Evolutionary conservation across 1,140 invertebrate species (phyloP), one percentile per base, ranked within the genome.

Genomic region (Drosophila kurseongensis): DNA sequence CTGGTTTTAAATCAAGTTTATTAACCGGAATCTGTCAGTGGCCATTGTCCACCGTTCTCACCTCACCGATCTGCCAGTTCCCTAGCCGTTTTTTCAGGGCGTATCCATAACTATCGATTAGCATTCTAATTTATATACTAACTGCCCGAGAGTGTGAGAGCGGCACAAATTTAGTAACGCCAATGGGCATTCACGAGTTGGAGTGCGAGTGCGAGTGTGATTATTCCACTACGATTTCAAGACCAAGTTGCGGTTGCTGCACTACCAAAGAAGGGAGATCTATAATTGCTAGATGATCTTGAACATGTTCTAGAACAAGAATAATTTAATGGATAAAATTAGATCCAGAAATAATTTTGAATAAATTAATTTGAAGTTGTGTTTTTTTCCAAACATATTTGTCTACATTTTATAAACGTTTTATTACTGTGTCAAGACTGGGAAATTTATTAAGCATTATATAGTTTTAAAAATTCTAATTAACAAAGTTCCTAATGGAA

Each of bases 1-100:
- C 84, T 89, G 84, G 84, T 89, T 89, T 88, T 89, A 77, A 89
- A 89, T 89, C 84, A 89, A 89, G 84, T 89, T 89, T 89, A 89
- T 89, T 89, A 89, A 89, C 84, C 84, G 84, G 84, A 89, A 89
- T 89, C 67, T 44, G 62, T 62, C 63, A 73, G 78, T 74, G 67
- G 59, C 69, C 77, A 83, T 83, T 83, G 75, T 82, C 47, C 50
- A 42, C 29, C 35, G 23, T 62, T 47, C 63, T 32, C 42, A 38
- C 45, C 48, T 47, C 62, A 8, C 41, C 40, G 57, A n/a, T 60
- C 63, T 54, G 8, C 40, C 29, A 55, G 44, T 52, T 68, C 51
- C 54, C 45, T 40, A 56, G 73, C 72, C 48, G 47, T 29, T 61
- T 27, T 75, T 89, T 88, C 78, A 78, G 84, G 84, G 84, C 84